Evolutionary conservation across 2,113 vertebrate genomes (phyloP).

Genomic region (Orcinus orca): DNA sequence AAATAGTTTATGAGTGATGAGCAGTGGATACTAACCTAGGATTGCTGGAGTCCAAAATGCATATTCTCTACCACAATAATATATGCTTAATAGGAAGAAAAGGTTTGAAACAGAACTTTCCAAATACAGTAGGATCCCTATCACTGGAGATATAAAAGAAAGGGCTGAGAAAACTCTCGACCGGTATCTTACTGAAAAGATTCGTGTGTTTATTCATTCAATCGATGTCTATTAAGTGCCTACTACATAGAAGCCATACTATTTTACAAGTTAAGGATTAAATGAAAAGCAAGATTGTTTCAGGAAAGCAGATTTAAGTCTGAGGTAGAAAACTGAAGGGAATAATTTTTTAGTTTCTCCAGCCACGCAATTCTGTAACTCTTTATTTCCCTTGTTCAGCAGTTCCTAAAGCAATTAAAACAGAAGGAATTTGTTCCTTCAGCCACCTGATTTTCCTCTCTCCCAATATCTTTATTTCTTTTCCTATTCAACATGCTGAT

Average conservation of each 20-base stretch:
- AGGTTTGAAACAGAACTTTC: neutral
- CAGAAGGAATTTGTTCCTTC: conserved; percentile 4
- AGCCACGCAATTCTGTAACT: neutral
- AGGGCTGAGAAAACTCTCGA: neutral
- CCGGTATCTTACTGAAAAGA: neutral
- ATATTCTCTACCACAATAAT: neutral
- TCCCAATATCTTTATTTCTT: conserved; percentile 1
- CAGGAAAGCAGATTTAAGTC: neutral
- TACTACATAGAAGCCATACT: neutral
- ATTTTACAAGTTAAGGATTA: neutral
- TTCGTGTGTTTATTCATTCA: neutral
- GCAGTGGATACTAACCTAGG: neutral
- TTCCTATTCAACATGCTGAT: neutral
- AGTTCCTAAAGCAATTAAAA: conserved; percentile 57
- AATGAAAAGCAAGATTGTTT: neutral
- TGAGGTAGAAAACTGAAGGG: neutral
- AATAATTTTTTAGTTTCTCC: neutral
- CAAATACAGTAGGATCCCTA: neutral
- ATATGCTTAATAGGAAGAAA: neutral
- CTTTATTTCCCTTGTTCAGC: neutral
- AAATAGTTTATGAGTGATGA: neutral
- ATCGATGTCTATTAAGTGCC: neutral
- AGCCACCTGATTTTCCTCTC: neutral
- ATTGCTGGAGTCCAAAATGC: neutral
- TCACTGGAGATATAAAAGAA: neutral